Base-by-base conservation (phyloP, 2,888 invertebrate species). In the Cordilura impudica region DNA sequence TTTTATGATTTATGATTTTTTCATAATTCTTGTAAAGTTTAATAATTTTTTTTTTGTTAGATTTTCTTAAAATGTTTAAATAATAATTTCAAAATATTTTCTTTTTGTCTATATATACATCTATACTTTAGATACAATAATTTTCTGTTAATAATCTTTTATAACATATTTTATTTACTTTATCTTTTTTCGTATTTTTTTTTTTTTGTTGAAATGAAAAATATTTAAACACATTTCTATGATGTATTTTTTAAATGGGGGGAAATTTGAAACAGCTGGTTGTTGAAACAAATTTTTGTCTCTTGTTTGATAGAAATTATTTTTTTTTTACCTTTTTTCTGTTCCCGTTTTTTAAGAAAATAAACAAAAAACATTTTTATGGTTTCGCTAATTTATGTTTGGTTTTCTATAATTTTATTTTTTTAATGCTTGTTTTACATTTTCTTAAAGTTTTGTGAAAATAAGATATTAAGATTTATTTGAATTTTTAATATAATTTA, bases 1-100 rank as follows among this genome's bases (percentile, higher is more conserved):
- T 66, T n/a, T 73, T 78, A 56, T 73, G 78, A 78, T 78, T 78
- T 78, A 72, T 77, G 66, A 26, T 39, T 23, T 58, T 31, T 78
- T 63, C 18, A 43, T 51, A 58, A 63, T 73, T 67, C 43, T 69
- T 6, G 19, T 39, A 65, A 56, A 39, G 29, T 58, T 43, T 29
- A 54, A 63, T 56, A 47, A 26, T 39, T 56, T 5, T 54, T n/a
- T n/a, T 54, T 61, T 7, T 18, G 56, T 53, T 65, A 56, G 47
- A 39, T 47, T 56, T 39, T 39, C 26, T 8, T 8, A 29, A 26
- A 26, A 6, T n/a, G 23, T 23, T 5, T n/a, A 21, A 23, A 14
- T 10, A 54, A 31, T 14, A 18, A 29, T 29, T 54, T 54, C 29
- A 26, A 16, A 26, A 54, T 54, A 31, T 54, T 54, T 14, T 39